These are phyloP conservation scores for Monopis laevigella DNA, from an alignment of 2,888 invertebrate genomes.

Conservation along the genomic window DNA sequence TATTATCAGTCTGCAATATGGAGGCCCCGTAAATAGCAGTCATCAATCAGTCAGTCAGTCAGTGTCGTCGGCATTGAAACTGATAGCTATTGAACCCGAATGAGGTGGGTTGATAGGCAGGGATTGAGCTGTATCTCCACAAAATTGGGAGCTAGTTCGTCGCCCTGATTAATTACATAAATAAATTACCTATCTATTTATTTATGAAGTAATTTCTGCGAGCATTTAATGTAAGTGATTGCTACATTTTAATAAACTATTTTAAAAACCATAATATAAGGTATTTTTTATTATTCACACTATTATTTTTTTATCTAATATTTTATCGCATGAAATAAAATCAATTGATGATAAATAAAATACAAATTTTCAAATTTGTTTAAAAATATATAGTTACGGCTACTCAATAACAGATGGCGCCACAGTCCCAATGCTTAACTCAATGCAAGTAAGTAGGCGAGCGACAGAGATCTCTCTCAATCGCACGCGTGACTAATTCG, in stretches of 20 bases:
- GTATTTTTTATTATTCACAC: no score
- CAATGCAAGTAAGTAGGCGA: background rate
- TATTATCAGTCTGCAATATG: no score
- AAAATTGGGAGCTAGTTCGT: background rate
- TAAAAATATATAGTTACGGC: no score
- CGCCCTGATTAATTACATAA: background rate
- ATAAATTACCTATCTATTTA: no score
- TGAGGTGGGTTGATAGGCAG: conserved; percentile 11
- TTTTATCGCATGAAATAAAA: no score
- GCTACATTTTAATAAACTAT: no score
- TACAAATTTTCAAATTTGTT: no score
- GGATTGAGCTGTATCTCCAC: conserved; percentile 10
- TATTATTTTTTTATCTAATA: no score
- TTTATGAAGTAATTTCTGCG: no score
- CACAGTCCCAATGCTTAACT: conserved; percentile 15
- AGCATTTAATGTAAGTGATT: no score
- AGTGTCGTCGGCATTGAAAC: conserved; percentile 3
- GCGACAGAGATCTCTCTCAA: background rate
- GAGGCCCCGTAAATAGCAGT: conserved; percentile 14
- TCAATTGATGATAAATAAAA: no score
- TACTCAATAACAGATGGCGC: conserved; percentile 30
- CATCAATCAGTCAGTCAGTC: conserved; percentile 19
- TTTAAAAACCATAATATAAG: no score
- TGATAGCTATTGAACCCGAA: conserved; percentile 9
- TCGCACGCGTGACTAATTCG: conserved; percentile 1